Conservation (phyloP, 2,888 invertebrate species). For the Toxonevra muliebris region DNA sequence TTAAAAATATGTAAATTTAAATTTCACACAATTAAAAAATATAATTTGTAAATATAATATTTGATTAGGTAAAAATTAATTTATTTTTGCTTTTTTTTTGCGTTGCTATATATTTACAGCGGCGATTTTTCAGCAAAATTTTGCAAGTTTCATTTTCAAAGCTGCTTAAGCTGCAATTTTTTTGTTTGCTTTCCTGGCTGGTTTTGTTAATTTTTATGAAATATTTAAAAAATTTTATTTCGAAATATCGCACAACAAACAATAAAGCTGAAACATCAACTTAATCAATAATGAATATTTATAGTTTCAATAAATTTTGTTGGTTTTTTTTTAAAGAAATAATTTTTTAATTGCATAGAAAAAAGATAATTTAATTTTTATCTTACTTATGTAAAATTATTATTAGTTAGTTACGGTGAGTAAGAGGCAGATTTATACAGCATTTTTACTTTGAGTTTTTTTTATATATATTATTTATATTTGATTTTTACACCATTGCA, state of each 20-base stretch:
- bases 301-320: slow-evolving; percentile 9
- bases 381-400: background rate
- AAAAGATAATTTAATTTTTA: slow-evolving; percentile 16
- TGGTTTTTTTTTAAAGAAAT: slow-evolving; percentile 12
- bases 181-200: slow-evolving; percentile 30
- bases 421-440: slow-evolving; percentile 4
- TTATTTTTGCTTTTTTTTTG: background rate
- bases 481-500: slow-evolving; percentile 41
- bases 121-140: slow-evolving; percentile 35
- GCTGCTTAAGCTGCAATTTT: slow-evolving; percentile 23
- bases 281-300: slow-evolving; percentile 11
- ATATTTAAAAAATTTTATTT: slow-evolving; percentile 19
- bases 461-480: slow-evolving; percentile 8
- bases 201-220: slow-evolving; percentile 22
- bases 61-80: too few species aligned
- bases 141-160: background rate
- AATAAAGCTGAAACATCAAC: slow-evolving; percentile 39
- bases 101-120: slow-evolving; percentile 38
- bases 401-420: background rate
- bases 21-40: too few species aligned
- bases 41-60: background rate
- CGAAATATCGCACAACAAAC: slow-evolving; percentile 40
- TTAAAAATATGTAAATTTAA: background rate
- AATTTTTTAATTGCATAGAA: slow-evolving; percentile 14
- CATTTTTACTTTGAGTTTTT: slow-evolving; percentile 25